Conservation (phyloP, 2,888 invertebrate species). For the Sympetrum striolatum region DNA sequence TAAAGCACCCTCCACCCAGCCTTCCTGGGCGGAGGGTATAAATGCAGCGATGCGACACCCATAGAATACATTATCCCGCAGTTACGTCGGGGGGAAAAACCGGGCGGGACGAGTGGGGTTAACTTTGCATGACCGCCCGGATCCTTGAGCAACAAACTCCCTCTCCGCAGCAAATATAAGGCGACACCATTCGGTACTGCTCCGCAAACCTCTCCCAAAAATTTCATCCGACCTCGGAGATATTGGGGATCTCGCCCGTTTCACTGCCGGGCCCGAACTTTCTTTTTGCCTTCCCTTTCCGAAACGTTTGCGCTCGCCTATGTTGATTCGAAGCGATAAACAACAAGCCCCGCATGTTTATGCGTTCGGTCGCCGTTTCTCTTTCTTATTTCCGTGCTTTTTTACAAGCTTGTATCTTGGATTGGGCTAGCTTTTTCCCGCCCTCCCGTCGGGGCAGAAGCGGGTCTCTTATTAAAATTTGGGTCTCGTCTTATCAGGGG, state of each 20-base stretch:
- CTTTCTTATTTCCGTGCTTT: background rate
- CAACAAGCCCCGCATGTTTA: background rate
- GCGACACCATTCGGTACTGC: background rate
- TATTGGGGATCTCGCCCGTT: background rate
- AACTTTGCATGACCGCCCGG: constrained; percentile 14
- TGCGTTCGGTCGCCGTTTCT: background rate
- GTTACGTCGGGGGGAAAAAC: background rate
- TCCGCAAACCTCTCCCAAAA: background rate
- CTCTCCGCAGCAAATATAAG: background rate
- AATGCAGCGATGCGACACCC: constrained; percentile 23
- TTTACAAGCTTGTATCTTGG: background rate
- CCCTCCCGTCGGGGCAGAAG: background rate
- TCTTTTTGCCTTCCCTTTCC: background rate
- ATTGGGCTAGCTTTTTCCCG: background rate
- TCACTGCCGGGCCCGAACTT: background rate
- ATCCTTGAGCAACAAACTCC: background rate
- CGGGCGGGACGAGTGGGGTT: background rate
- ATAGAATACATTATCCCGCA: background rate
- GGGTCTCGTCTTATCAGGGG: background rate
- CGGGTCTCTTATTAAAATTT: background rate
- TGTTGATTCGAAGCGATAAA: background rate
- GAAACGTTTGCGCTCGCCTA: background rate
- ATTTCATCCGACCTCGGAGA: background rate
- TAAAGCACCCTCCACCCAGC: too few relatives aligned
- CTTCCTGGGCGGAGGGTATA: background rate